These are phyloP conservation scores for Habrosyne pyritoides DNA, from an alignment of 2,888 invertebrate species.

Conservation along the genomic window DNA sequence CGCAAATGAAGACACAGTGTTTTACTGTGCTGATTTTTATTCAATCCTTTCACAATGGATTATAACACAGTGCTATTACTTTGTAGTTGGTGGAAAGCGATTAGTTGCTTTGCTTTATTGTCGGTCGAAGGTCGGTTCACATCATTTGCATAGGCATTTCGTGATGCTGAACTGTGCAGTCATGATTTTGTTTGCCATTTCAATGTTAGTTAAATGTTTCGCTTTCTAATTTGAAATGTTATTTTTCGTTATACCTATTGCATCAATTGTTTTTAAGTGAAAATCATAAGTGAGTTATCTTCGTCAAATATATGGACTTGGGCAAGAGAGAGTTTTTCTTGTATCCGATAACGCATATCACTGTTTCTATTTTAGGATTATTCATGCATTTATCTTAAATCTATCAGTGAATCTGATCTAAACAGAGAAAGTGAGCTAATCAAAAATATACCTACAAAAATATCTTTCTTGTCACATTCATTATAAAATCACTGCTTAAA, in stretches of 20 bases:
- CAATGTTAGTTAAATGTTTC: constrained; percentile 32
- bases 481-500: too few species aligned
- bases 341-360: too few species aligned
- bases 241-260: constrained; percentile 11
- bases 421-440: too few species aligned
- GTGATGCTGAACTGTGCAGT: constrained; percentile 55
- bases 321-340: too few species aligned
- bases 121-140: constrained; percentile 65
- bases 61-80: constrained; percentile 25
- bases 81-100: constrained; percentile 26
- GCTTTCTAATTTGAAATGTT: constrained; percentile 36
- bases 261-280: background rate
- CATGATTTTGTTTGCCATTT: constrained; percentile 60
- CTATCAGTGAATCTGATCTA: too few species aligned
- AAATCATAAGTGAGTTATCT: too few species aligned
- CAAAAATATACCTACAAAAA: too few species aligned
- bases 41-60: background rate
- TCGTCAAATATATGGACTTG: too few species aligned
- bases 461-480: too few species aligned
- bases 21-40: constrained; percentile 15
- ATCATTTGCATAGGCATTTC: constrained; percentile 62
- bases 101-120: constrained; percentile 31
- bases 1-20: constrained; percentile 29
- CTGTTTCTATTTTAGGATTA: too few species aligned
- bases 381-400: too few species aligned